Evolutionary conservation across 2,888 invertebrate species (phyloP).

Genomic region (Epirrita christyi): DNA sequence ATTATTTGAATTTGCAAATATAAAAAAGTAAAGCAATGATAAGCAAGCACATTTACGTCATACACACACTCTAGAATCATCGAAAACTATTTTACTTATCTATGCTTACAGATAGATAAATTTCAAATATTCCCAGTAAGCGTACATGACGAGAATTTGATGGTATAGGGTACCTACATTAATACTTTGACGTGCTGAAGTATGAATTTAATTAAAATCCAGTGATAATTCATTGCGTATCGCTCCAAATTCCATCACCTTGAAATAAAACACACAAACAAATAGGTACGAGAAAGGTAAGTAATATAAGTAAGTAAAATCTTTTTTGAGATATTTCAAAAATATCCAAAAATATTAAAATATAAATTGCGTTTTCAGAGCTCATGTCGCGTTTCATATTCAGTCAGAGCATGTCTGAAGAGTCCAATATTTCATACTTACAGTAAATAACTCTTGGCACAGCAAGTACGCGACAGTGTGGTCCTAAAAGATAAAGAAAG

Average conservation of each 20-base stretch:
- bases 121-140: not conserved
- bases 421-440: constrained; percentile 70
- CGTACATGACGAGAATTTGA: not conserved
- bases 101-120: not conserved
- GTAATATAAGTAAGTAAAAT: not conserved
- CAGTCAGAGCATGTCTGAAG: constrained; percentile 27
- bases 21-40: no score
- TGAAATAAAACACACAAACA: not conserved
- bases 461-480: constrained; percentile 53
- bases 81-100: not conserved
- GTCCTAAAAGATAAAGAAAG: constrained; percentile 59
- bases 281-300: not conserved
- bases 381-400: constrained; percentile 36
- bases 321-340: not conserved
- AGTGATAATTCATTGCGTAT: not conserved
- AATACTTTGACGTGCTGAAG: not conserved
- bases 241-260: not conserved
- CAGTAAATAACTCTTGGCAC: constrained; percentile 53
- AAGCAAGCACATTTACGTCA: no score
- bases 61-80: not conserved
- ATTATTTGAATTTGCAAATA: no score
- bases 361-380: constrained; percentile 17
- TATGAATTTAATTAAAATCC: not conserved
- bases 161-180: not conserved
- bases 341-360: not conserved